Percentiles rank a stretch among this genome's conserved stretches.
Evolutionary conservation across 2,113 vertebrate genomes (phyloP).

Genomic region (Miniopterus natalensis): DNA sequence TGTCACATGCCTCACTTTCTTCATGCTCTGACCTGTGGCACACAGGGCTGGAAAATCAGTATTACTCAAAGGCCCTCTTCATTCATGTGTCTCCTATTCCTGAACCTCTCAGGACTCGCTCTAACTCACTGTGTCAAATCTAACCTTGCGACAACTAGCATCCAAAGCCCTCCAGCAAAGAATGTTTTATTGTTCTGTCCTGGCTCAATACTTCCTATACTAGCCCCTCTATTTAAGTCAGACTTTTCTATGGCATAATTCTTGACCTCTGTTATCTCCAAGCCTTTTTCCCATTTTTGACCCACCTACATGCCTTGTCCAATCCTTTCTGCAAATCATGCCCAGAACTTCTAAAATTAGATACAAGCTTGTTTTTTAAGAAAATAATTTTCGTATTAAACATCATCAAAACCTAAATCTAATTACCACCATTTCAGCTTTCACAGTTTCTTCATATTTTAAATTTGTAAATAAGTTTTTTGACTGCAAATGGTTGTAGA

Average conservation of each 20-base stretch:
- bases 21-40: slow-evolving; percentile 45
- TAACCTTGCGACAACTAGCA: background rate
- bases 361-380: background rate
- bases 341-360: background rate
- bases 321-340: background rate
- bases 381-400: background rate
- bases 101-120: slow-evolving; percentile 44
- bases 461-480: background rate
- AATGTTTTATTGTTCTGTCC: background rate
- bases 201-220: background rate
- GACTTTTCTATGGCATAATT: background rate
- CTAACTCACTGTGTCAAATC: slow-evolving; percentile 20
- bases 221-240: background rate
- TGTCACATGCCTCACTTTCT: slow-evolving; percentile 69
- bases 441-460: background rate
- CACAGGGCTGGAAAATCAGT: background rate
- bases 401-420: background rate
- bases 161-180: background rate
- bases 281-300: background rate
- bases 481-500: background rate
- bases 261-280: background rate
- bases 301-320: background rate
- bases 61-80: slow-evolving; percentile 51
- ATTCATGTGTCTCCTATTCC: slow-evolving; percentile 43
- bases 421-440: background rate